These are phyloP conservation scores for Gallinago media DNA, from an alignment of 2,113 vertebrate genomes.

Conservation along the genomic window DNA sequence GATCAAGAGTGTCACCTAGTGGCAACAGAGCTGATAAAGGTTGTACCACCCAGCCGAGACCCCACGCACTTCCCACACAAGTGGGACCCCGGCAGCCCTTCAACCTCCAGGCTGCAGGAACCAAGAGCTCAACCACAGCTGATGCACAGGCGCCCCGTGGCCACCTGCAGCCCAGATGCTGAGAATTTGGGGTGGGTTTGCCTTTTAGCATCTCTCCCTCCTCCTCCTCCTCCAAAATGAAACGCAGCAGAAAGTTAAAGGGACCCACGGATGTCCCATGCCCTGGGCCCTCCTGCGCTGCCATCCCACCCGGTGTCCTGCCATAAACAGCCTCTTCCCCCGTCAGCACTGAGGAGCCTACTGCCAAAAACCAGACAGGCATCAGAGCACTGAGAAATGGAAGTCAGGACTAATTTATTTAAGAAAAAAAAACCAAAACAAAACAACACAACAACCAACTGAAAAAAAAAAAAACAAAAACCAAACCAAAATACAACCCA, in stretches of 20 bases:
- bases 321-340: neutral
- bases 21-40: neutral
- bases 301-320: neutral
- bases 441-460: neutral
- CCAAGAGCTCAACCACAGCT: neutral
- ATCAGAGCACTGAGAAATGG: neutral
- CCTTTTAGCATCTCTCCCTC: neutral
- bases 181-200: fast-evolving
- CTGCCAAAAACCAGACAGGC: neutral
- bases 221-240: neutral
- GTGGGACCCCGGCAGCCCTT: neutral
- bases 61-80: neutral
- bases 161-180: neutral
- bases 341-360: neutral
- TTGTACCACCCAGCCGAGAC: fast-evolving
- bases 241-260: neutral
- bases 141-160: neutral
- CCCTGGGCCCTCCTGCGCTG: neutral
- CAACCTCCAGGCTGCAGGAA: neutral
- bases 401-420: conserved; percentile 76
- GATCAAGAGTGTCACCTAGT: conserved; percentile 27
- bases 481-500: neutral
- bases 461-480: neutral
- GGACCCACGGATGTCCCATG: fast-evolving
- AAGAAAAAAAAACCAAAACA: neutral